Percentiles rank a stretch among this genome's conserved stretches.
phyloP scores from a whole-genome alignment of 2,797 vertebrate species.

The Micromesistius poutassou region DNA sequence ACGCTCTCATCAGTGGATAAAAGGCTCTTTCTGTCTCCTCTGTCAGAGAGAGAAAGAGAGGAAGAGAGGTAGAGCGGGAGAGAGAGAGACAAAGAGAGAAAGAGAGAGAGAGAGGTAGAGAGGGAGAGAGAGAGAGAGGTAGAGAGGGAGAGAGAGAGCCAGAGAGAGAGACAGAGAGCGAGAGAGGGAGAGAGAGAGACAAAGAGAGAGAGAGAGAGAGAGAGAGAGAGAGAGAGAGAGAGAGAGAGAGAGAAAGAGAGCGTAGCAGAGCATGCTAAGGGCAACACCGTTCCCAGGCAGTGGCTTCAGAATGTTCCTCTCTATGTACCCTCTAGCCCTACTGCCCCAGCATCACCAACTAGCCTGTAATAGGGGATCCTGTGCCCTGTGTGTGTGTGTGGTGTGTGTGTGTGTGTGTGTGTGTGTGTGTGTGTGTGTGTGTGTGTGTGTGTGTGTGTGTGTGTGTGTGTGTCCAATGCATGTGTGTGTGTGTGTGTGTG shows the following conservation, averaged over 20 bases:
- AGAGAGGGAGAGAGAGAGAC: no score
- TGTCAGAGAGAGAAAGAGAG: conserved; percentile 20
- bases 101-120: background rate
- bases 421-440: no score
- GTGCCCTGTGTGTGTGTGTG: background rate
- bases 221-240: no score
- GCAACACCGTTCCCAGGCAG: conserved; percentile 34
- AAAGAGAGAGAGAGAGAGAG: no score
- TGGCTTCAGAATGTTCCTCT: conserved; percentile 36
- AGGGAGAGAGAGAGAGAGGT: background rate
- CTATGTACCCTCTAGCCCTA: conserved; percentile 12
- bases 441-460: no score
- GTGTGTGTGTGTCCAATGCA: background rate
- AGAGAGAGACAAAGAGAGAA: background rate
- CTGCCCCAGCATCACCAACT: no score
- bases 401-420: no score
- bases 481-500: background rate
- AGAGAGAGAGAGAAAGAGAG: no score
- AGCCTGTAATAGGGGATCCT: background rate
- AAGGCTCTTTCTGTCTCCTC: conserved; percentile 57
- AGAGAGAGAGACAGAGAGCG: conserved; percentile 16
- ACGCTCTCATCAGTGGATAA: conserved; percentile 54
- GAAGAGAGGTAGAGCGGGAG: background rate
- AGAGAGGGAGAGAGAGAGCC: conserved; percentile 24
- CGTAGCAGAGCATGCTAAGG: conserved; percentile 47